phyloP scores from a whole-genome alignment of 1,140 invertebrate genomes.

The Coelopa frigida region DNA sequence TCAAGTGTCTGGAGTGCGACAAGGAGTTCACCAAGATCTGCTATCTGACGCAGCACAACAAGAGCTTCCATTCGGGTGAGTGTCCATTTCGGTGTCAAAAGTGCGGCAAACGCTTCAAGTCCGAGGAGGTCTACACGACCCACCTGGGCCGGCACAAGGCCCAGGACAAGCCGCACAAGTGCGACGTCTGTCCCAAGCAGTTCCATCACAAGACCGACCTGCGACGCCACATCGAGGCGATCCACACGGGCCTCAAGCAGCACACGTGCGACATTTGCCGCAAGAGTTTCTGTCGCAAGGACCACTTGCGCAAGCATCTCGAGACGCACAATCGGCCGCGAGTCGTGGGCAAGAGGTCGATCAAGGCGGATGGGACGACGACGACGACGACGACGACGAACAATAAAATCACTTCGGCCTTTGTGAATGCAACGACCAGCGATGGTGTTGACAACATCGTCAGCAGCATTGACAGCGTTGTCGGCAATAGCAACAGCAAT shows the following conservation, averaged over 20 bases:
- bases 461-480: too few species aligned
- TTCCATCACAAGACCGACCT: constrained; percentile 87
- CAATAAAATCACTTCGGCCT: too few species aligned
- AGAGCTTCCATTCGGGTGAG: constrained; percentile 78
- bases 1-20: constrained; percentile 75
- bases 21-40: constrained; percentile 80
- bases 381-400: too few species aligned
- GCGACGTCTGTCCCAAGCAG: constrained; percentile 78
- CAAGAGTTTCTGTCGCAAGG: constrained; percentile 88
- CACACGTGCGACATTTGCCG: constrained; percentile 72
- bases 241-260: constrained; percentile 76
- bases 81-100: constrained; percentile 77
- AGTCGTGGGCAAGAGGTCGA: constrained; percentile 26
- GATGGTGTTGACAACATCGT: too few species aligned
- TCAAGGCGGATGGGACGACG: too few species aligned
- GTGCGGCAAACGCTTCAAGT: constrained; percentile 76
- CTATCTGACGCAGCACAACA: constrained; percentile 84
- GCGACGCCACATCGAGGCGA: constrained; percentile 71
- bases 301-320: constrained; percentile 89
- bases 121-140: constrained; percentile 57
- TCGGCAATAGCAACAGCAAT: constrained; percentile 24
- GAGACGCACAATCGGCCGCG: constrained; percentile 66
- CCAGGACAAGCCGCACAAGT: constrained; percentile 82
- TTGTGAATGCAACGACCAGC: too few species aligned
- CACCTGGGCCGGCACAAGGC: constrained; percentile 67